Conservation (phyloP, 1,140 invertebrate species). For the Harpegnathos saltator region DNA sequence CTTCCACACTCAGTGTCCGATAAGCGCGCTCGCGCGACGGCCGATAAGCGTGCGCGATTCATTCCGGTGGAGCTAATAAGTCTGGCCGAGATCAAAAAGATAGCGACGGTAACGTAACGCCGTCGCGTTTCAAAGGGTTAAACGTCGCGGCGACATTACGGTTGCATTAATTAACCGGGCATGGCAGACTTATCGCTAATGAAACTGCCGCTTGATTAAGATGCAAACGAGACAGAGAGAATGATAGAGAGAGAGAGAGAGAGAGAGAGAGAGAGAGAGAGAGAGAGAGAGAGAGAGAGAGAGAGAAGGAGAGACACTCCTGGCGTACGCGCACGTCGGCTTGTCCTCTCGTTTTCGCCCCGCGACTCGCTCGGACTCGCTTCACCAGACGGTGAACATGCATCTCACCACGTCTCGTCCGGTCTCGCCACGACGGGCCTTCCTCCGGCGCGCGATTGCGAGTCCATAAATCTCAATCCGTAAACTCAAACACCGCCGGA, state of each 20-base stretch:
- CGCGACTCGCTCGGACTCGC: too few species aligned
- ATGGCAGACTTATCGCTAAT: slow-evolving; percentile 40
- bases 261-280: too few species aligned
- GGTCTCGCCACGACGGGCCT: neutral
- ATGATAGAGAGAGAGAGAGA: too few species aligned
- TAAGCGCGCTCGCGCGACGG: neutral
- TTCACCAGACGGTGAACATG: too few species aligned
- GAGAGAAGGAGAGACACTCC: neutral
- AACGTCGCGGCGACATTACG: slow-evolving; percentile 38
- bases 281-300: too few species aligned
- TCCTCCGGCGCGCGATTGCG: slow-evolving; percentile 16
- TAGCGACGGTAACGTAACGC: neutral
- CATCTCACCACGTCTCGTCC: too few species aligned
- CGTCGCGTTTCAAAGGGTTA: slow-evolving; percentile 40
- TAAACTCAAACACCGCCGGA: slow-evolving; percentile 57
- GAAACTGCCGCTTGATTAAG: slow-evolving; percentile 50
- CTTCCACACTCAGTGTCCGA: too few species aligned
- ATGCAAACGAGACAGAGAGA: slow-evolving; percentile 43
- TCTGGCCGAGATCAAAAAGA: slow-evolving; percentile 6
- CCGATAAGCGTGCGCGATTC: slow-evolving; percentile 14
- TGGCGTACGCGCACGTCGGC: slow-evolving; percentile 16
- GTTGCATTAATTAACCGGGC: slow-evolving; percentile 48
- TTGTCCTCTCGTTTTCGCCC: neutral
- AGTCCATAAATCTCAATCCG: slow-evolving; percentile 62
- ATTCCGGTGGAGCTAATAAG: neutral